These are phyloP conservation scores for Premnoplex brunnescens DNA, from an alignment of 2,797 vertebrate genomes.

Conservation along the genomic window DNA sequence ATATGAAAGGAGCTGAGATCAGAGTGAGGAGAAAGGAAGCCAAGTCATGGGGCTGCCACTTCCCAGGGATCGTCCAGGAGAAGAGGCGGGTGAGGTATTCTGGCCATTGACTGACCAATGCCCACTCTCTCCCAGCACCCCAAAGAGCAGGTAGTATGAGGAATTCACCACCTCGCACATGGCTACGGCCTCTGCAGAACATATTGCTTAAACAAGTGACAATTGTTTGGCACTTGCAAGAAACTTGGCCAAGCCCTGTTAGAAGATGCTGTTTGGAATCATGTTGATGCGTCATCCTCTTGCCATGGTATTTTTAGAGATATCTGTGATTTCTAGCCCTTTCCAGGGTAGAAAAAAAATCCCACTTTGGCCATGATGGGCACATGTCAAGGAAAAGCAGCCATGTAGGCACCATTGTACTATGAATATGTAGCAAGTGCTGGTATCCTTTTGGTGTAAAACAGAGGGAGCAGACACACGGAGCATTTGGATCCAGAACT, in stretches of 20 bases:
- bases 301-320: conserved; percentile 11
- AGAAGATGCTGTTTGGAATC: neutral
- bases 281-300: neutral
- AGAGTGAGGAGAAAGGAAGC: neutral
- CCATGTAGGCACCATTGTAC: neutral
- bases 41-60: neutral
- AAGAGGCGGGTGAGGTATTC: neutral
- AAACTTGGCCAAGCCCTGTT: neutral
- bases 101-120: rapidly evolving
- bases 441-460: neutral
- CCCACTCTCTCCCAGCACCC: neutral
- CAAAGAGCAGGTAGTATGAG: rapidly evolving
- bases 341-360: neutral
- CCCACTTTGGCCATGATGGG: neutral
- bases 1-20: neutral
- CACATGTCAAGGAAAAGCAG: neutral
- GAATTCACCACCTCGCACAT: neutral
- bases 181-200: neutral
- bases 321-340: neutral
- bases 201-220: neutral
- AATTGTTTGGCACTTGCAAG: neutral
- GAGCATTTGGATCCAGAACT: conserved; percentile 15
- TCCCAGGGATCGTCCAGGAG: neutral
- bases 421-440: neutral
- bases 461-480: neutral